Percentiles rank a stretch among this genome's conserved stretches.
Conservation (phyloP, 1,140 invertebrate genomes). For the Brachionus asplanchnoidis region DNA sequence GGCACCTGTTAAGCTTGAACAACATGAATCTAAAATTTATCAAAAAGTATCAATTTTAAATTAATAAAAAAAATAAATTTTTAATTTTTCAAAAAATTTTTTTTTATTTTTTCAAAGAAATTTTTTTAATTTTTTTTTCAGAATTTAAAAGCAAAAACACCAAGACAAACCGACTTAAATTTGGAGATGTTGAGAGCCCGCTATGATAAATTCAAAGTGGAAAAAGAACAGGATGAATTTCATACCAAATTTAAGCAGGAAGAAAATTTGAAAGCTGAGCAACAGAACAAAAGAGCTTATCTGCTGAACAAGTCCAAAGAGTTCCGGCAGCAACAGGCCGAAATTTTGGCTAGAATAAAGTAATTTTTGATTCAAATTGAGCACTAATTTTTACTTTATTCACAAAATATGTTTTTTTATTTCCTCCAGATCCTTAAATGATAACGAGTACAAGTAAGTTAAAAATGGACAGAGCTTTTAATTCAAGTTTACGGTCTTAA, state of each 20-base stretch:
- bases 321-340: constrained; percentile 51
- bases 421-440: not conserved
- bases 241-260: constrained; percentile 51
- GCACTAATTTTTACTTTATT: not conserved
- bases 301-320: constrained; percentile 49
- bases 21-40: constrained; percentile 52
- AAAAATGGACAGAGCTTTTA: not conserved
- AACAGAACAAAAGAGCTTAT: constrained; percentile 49
- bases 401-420: not conserved
- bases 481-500: not conserved
- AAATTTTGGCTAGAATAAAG: constrained; percentile 56
- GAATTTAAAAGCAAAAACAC: constrained; percentile 54
- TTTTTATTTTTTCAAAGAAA: too few relatives aligned
- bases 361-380: constrained; percentile 45
- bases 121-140: constrained; percentile 41
- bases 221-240: constrained; percentile 54
- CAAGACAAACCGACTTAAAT: constrained; percentile 54
- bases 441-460: not conserved
- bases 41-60: constrained; percentile 49
- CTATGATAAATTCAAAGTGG: constrained; percentile 54
- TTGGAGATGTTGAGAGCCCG: constrained; percentile 49
- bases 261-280: constrained; percentile 48
- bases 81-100: too few relatives aligned
- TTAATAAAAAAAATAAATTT: not conserved
- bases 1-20: constrained; percentile 54